Percentiles rank a stretch among this genome's conserved stretches.
phyloP scores from a whole-genome alignment of 2,888 invertebrate genomes.

The Salticus scenicus region DNA sequence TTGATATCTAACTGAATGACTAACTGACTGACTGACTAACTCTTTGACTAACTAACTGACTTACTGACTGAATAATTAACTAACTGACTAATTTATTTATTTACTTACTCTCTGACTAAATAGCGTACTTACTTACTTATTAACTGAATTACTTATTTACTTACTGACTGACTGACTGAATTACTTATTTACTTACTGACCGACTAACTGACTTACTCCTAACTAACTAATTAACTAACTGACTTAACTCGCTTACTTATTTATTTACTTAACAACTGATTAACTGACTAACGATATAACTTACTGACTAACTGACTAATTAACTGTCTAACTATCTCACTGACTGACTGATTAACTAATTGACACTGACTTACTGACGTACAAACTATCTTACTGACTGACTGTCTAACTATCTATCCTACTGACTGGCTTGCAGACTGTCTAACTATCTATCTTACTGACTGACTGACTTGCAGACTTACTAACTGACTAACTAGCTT shows the following conservation, averaged over 20 bases:
- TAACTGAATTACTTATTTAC: too few relatives aligned
- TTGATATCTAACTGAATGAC: background rate
- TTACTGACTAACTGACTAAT: constrained; percentile 1
- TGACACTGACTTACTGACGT: background rate
- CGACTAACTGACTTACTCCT: background rate
- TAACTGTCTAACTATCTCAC: background rate
- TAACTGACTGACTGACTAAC: background rate
- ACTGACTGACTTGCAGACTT: background rate
- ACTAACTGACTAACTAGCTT: background rate
- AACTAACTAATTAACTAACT: background rate
- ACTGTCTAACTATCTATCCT: background rate
- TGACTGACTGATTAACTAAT: background rate
- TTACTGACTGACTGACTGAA: too few relatives aligned
- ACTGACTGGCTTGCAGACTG: background rate
- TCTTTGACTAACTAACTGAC: background rate
- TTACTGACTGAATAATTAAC: background rate
- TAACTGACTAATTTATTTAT: background rate
- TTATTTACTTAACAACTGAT: background rate
- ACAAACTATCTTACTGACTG: background rate
- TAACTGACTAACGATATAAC: background rate
- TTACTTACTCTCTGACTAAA: background rate
- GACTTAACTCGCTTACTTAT: background rate
- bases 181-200: too few relatives aligned
- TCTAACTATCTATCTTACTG: background rate
- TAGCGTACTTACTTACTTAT: background rate